These are phyloP conservation scores for Myodes glareolus DNA, from an alignment of 2,113 vertebrate species.

Conservation along the genomic window DNA sequence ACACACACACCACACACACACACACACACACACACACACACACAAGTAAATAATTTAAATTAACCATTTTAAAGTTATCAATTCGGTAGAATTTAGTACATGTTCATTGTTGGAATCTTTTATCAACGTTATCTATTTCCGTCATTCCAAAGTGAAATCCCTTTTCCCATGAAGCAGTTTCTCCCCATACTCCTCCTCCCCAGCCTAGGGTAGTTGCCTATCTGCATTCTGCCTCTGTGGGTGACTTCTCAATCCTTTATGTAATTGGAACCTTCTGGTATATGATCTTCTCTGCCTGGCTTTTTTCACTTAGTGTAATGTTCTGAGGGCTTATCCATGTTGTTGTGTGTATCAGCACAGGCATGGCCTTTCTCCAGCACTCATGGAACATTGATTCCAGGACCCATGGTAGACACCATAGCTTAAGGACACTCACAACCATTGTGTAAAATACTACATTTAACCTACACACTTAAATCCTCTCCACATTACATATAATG, in stretches of 20 bases:
- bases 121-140: not conserved
- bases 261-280: not conserved
- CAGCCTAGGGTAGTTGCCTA: not conserved
- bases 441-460: not conserved
- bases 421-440: not conserved
- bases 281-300: not conserved
- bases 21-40: too few species aligned
- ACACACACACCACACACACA: not conserved
- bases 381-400: not conserved
- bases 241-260: not conserved
- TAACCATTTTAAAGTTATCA: constrained; percentile 8
- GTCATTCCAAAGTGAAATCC: not conserved
- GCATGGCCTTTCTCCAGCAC: not conserved
- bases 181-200: not conserved
- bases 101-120: not conserved
- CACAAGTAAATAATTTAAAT: not conserved
- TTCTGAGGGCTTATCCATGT: not conserved
- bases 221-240: not conserved
- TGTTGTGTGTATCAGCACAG: not conserved
- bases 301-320: not conserved
- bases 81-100: not conserved
- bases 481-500: not conserved
- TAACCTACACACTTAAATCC: not conserved
- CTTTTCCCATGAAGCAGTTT: not conserved
- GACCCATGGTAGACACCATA: not conserved